A percentile compares a stretch with the other conserved stretches of the same genome.
phyloP scores from a whole-genome alignment of 2,113 vertebrate species.

The Turnix velox region DNA sequence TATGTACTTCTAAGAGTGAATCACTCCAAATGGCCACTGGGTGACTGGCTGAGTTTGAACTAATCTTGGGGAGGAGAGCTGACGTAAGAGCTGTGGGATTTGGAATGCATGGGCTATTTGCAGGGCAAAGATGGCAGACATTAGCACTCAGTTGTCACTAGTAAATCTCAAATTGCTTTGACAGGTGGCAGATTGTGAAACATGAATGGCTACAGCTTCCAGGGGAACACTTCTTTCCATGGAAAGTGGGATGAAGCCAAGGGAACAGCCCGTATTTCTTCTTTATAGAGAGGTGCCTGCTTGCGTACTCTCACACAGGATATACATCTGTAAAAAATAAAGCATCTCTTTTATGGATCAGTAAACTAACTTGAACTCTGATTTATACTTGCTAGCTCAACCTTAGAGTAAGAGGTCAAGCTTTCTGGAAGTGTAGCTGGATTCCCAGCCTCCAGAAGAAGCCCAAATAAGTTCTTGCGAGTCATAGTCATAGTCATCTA shows the following conservation, averaged over 20 bases:
- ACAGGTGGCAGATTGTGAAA: constrained; percentile 52
- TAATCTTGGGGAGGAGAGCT: constrained; percentile 42
- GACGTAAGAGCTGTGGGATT: constrained; percentile 38
- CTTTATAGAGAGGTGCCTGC: neutral
- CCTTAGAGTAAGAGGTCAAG: neutral
- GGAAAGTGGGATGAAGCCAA: constrained; percentile 26
- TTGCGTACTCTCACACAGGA: neutral
- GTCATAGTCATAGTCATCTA: too few species aligned
- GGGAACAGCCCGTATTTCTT: neutral
- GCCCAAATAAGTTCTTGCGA: neutral
- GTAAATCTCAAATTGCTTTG: constrained; percentile 53
- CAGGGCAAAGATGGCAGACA: constrained; percentile 44
- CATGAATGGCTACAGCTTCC: neutral
- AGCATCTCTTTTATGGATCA: neutral
- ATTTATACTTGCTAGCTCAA: neutral
- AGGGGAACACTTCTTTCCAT: constrained; percentile 1
- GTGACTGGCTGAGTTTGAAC: constrained; percentile 40
- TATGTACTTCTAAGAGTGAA: constrained; percentile 49
- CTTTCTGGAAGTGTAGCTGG: neutral
- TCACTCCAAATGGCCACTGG: constrained; percentile 60
- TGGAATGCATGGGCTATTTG: constrained; percentile 45
- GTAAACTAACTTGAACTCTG: neutral
- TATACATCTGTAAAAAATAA: neutral
- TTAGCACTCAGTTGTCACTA: constrained; percentile 60
- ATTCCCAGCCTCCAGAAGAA: neutral